Evolutionary conservation across 2,888 invertebrate species (phyloP), one percentile per base, ranked within the genome.

Genomic region (Meiosimyza platycephala): DNA sequence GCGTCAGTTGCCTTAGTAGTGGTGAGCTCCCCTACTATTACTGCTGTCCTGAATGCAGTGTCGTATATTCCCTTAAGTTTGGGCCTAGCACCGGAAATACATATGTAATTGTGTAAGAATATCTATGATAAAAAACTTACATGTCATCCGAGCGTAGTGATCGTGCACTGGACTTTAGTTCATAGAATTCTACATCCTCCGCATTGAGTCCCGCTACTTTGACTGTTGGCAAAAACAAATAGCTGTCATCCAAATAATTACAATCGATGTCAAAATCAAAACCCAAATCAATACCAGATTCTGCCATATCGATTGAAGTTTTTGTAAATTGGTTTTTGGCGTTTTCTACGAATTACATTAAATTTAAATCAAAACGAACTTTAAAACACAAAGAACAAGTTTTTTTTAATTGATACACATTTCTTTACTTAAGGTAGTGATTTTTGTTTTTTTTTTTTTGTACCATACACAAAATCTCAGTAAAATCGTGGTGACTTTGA

Each of bases 211-310:
- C 82, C 40, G 81, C 79, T 47, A 80, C 82, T 64, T 79, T 80
- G n/a, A 85, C 78, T 59, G 81, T 80, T n/a, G 83, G 80, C 51
- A 84, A 64, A 60, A 80, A 79, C 74, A 84, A 80, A 51, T 72
- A 76, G 40, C 75, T 76, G 52, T 85, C 85, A 65, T 80, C 83
- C 28, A 83, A 78, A 72, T 80, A 80, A 48, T 83, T 83, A 51
- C 83, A 87, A 74, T 85, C 85, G 72, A 85, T 88, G 75, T 90
- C 89, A 75, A 91, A 88, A 85, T 92, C 92, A 81, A 91, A 92
- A 75, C 90, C 91, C 84, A 92, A 88, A 85, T 92, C 91, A 77
- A 92, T 90, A 48, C 91, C 91, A 59, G 91, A 91, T 81, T 92
- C 91, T 67, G 85, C 82, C 86, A 86, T 86, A 59, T 74, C 77